A percentile compares a stretch with the other conserved stretches of the same genome.
These are phyloP conservation scores for Heliconius ismenius DNA, from an alignment of 2,888 invertebrate genomes.

Conservation along the genomic window DNA sequence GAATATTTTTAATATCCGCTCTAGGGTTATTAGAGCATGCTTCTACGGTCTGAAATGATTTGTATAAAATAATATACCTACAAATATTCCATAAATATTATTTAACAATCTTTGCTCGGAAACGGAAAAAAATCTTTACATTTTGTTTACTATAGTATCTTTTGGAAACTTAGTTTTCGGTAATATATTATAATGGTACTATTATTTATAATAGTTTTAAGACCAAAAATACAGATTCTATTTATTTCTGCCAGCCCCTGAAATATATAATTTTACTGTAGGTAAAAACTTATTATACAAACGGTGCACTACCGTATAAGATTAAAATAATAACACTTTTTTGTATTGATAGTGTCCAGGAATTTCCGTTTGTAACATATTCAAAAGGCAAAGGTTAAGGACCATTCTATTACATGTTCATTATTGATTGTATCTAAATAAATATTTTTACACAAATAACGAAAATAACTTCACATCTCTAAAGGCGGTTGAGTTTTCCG, in stretches of 20 bases:
- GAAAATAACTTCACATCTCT: slow-evolving; percentile 66
- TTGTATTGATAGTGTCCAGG: neutral
- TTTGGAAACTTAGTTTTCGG: too few relatives aligned
- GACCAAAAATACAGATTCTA: too few relatives aligned
- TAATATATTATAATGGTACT: too few relatives aligned
- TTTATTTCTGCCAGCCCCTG: too few relatives aligned
- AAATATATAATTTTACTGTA: too few relatives aligned
- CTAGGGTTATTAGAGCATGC: slow-evolving; percentile 10
- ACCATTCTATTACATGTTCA: neutral
- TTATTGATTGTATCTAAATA: neutral
- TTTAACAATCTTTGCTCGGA: too few relatives aligned
- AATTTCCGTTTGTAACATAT: neutral
- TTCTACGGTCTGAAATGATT: slow-evolving; percentile 1
- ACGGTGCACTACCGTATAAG: too few relatives aligned
- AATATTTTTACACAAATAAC: slow-evolving; percentile 35
- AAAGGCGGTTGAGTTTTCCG: slow-evolving; percentile 76
- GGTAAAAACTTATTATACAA: too few relatives aligned
- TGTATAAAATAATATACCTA: neutral
- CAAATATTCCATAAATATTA: neutral
- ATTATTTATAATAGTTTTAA: too few relatives aligned
- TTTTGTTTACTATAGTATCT: too few relatives aligned
- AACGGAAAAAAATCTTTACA: too few relatives aligned
- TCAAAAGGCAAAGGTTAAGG: neutral
- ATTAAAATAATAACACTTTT: too few relatives aligned
- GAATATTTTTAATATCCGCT: slow-evolving; percentile 23